Evolutionary conservation across 2,797 vertebrate genomes (phyloP).

Genomic region (Acanthis flammea): DNA sequence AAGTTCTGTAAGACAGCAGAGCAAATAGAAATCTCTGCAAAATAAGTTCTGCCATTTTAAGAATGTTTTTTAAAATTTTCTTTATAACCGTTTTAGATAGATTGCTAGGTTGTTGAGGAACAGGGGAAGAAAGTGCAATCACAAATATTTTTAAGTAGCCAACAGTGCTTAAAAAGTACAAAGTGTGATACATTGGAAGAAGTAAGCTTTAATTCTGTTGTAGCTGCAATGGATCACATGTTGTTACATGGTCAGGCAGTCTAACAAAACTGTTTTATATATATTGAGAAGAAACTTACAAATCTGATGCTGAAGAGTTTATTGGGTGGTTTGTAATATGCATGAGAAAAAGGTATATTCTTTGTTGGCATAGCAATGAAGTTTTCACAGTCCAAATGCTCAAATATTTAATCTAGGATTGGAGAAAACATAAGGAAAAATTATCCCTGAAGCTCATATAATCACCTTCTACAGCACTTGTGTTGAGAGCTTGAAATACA

Average conservation of each 20-base stretch:
- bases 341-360: neutral
- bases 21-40: neutral
- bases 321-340: neutral
- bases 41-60: neutral
- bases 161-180: neutral
- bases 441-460: neutral
- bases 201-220: neutral
- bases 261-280: neutral
- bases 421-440: neutral
- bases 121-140: neutral
- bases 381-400: neutral
- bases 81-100: neutral
- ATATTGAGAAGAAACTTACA: neutral
- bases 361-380: neutral
- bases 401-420: neutral
- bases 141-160: neutral
- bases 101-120: neutral
- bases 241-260: neutral
- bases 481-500: neutral
- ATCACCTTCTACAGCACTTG: neutral
- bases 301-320: neutral
- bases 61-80: neutral
- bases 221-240: neutral
- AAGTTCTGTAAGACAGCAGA: neutral
- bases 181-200: neutral